Conservation (phyloP, 2,113 vertebrate genomes). For the Promerops cafer region DNA sequence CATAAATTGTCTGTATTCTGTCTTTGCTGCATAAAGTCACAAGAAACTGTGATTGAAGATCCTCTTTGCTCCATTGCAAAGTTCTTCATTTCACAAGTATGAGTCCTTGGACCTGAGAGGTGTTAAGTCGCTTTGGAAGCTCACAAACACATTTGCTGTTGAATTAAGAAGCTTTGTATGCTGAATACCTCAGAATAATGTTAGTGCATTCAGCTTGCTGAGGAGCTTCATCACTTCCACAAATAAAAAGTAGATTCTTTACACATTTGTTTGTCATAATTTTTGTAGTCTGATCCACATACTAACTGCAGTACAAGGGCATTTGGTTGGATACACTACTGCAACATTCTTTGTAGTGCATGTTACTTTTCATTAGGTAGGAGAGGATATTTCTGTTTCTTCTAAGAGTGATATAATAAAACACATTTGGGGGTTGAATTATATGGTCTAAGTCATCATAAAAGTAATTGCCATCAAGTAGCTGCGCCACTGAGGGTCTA, state of each 20-base stretch:
- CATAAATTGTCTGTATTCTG: neutral
- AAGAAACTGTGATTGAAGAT: neutral
- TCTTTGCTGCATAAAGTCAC: neutral
- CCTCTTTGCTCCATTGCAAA: neutral
- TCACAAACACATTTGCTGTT: neutral
- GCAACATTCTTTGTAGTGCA: slow-evolving; percentile 16
- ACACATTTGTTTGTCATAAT: slow-evolving; percentile 27
- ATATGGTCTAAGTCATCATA: slow-evolving; percentile 31
- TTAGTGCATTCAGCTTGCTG: neutral
- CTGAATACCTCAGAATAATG: neutral
- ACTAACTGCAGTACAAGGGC: slow-evolving; percentile 41
- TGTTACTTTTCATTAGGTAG: slow-evolving; percentile 53
- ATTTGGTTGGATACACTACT: slow-evolving; percentile 10
- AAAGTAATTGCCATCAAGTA: slow-evolving; percentile 61
- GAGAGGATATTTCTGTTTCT: slow-evolving; percentile 33
- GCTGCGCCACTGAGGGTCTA: neutral
- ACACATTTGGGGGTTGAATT: slow-evolving; percentile 61
- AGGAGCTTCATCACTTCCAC: slow-evolving; percentile 31
- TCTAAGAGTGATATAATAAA: slow-evolving; percentile 64
- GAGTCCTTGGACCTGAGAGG: neutral
- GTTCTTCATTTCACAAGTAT: neutral
- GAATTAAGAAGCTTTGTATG: neutral
- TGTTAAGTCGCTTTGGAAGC: neutral
- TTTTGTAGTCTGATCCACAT: slow-evolving; percentile 24
- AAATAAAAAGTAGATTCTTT: slow-evolving; percentile 20